These are phyloP conservation scores for Hyperoplus lanceolatus DNA, from an alignment of 2,797 vertebrate genomes.

Conservation along the genomic window DNA sequence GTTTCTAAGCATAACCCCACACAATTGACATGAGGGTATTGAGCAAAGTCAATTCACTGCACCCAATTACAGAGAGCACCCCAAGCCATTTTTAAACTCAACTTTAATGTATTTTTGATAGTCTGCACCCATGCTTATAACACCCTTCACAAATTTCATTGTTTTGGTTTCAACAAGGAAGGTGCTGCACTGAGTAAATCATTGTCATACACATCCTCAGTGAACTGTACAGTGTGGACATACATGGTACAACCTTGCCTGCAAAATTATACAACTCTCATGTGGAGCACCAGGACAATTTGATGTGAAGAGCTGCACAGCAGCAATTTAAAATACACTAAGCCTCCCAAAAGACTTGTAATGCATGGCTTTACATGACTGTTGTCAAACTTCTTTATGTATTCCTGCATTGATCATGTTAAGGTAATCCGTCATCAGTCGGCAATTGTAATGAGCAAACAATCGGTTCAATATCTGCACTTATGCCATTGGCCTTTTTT, in stretches of 20 bases:
- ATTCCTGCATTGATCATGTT: neutral
- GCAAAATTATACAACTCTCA: constrained; percentile 54
- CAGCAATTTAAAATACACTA: neutral
- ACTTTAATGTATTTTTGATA: constrained; percentile 41
- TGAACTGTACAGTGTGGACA: constrained; percentile 60
- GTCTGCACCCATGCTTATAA: constrained; percentile 2
- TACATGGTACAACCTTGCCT: constrained; percentile 38
- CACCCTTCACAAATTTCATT: constrained; percentile 13
- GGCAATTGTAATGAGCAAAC: neutral
- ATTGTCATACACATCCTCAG: constrained; percentile 55
- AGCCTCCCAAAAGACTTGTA: neutral
- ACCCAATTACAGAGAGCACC: constrained; percentile 38
- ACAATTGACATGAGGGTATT: constrained; percentile 13
- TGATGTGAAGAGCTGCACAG: constrained; percentile 24
- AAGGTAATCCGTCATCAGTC: neutral
- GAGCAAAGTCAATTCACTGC: constrained; percentile 40
- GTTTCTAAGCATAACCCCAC: constrained; percentile 14
- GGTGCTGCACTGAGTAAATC: constrained; percentile 64
- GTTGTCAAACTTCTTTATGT: neutral
- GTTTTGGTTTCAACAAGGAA: constrained; percentile 43
- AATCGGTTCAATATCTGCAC: neutral
- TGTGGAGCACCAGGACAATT: constrained; percentile 46
- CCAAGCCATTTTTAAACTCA: constrained; percentile 30
- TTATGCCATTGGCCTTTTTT: neutral
- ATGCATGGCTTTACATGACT: neutral